Evolutionary conservation across 2,888 invertebrate species (phyloP).

Genomic region (Dicycla oo): DNA sequence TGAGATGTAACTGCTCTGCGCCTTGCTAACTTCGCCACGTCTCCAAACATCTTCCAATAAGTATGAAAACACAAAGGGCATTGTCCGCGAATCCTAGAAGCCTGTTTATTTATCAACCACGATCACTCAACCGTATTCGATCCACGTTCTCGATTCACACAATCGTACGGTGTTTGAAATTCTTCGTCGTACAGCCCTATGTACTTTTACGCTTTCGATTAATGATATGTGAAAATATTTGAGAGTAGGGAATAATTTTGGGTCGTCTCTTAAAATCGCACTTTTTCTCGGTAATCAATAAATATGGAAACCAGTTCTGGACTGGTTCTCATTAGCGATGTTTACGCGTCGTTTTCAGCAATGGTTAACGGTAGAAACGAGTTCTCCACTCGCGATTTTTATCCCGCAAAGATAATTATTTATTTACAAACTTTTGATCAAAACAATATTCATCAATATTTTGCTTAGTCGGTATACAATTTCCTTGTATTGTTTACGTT

Average conservation of each 20-base stretch:
- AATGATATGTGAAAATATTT: conserved; percentile 58
- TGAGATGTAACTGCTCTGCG: conserved; percentile 32
- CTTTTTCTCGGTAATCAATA: conserved; percentile 72
- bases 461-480: conserved; percentile 59
- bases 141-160: conserved; percentile 88
- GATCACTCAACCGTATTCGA: conserved; percentile 83
- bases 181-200: conserved; percentile 77
- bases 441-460: conserved; percentile 63
- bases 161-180: conserved; percentile 84
- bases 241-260: conserved; percentile 51
- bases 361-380: conserved; percentile 85
- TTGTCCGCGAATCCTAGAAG: conserved; percentile 81
- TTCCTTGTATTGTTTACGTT: conserved; percentile 76
- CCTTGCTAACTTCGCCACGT: conserved; percentile 38
- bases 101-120: conserved; percentile 84
- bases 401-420: conserved; percentile 69
- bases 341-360: conserved; percentile 83
- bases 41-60: conserved; percentile 53
- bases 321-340: conserved; percentile 75
- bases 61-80: conserved; percentile 75
- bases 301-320: conserved; percentile 76
- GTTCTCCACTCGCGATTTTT: conserved; percentile 81
- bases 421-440: conserved; percentile 81
- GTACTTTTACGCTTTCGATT: conserved; percentile 77
- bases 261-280: conserved; percentile 58